A percentile compares a stretch with the other conserved stretches of the same genome.
These are phyloP conservation scores for Alitta virens DNA, from an alignment of 2,888 invertebrate genomes.

Conservation along the genomic window DNA sequence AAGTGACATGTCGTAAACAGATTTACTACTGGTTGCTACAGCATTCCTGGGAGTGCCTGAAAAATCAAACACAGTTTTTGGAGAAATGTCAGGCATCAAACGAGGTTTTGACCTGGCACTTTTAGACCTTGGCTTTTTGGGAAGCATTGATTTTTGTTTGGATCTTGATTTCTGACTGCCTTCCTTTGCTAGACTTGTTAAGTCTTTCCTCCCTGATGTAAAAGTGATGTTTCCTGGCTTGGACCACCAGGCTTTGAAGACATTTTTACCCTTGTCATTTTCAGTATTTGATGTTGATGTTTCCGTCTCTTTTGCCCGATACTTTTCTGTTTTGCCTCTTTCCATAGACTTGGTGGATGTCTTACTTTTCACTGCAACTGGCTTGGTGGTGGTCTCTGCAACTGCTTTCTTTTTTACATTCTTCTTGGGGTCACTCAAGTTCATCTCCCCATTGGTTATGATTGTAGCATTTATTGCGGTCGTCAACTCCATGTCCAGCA, in stretches of 20 bases:
- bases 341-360: no score
- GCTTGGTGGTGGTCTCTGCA: no score
- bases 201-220: not conserved
- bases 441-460: no score
- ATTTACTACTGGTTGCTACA: not conserved
- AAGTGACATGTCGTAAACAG: not conserved
- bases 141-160: not conserved
- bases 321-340: no score
- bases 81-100: not conserved
- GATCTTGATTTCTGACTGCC: not conserved
- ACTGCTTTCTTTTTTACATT: no score
- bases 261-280: no score
- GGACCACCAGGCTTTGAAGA: not conserved
- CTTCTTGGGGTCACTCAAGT: no score
- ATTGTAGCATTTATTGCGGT: no score
- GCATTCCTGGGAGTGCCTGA: no score
- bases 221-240: not conserved
- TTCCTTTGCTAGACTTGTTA: not conserved
- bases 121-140: not conserved
- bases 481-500: not conserved
- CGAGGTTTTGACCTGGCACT: not conserved
- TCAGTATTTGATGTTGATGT: no score
- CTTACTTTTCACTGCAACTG: no score
- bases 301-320: no score
- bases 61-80: not conserved